phyloP scores from a whole-genome alignment of 1,140 invertebrate species.

The Galendromus occidentalis region DNA sequence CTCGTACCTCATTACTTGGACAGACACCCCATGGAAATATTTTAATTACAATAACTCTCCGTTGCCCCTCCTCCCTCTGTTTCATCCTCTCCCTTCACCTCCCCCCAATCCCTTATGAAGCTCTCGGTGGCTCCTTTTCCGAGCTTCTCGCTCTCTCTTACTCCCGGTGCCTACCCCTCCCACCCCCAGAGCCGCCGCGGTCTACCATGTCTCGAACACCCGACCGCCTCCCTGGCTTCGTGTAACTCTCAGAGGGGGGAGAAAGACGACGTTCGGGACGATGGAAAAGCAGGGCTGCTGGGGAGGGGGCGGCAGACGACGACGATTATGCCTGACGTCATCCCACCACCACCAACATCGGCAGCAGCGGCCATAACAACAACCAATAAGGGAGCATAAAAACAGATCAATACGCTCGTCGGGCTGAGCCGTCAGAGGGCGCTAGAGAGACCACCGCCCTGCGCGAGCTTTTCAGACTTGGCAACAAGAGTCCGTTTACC shows the following conservation, averaged over 20 bases:
- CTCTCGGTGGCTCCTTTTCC: neutral
- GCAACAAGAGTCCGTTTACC: too few species aligned
- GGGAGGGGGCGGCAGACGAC: neutral
- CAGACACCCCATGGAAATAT: neutral
- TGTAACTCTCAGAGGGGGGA: neutral
- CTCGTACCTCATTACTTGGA: too few species aligned
- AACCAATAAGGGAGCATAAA: constrained; percentile 11
- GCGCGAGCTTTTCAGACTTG: too few species aligned
- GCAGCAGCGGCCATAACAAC: neutral
- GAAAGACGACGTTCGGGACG: neutral
- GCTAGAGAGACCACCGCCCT: neutral
- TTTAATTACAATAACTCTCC: constrained; percentile 8
- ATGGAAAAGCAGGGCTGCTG: neutral
- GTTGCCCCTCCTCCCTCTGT: neutral
- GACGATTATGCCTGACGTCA: constrained; percentile 10
- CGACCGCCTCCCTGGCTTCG: neutral
- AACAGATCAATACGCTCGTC: constrained; percentile 4
- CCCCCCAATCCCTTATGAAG: too few species aligned
- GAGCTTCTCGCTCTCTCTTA: neutral
- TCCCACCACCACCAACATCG: neutral
- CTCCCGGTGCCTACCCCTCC: neutral
- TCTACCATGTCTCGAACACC: neutral
- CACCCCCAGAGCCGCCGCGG: neutral
- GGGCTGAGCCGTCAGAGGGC: neutral
- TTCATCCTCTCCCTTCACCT: neutral